These are phyloP conservation scores for Trinectes maculatus DNA, from an alignment of 2,113 vertebrate species.

Conservation along the genomic window DNA sequence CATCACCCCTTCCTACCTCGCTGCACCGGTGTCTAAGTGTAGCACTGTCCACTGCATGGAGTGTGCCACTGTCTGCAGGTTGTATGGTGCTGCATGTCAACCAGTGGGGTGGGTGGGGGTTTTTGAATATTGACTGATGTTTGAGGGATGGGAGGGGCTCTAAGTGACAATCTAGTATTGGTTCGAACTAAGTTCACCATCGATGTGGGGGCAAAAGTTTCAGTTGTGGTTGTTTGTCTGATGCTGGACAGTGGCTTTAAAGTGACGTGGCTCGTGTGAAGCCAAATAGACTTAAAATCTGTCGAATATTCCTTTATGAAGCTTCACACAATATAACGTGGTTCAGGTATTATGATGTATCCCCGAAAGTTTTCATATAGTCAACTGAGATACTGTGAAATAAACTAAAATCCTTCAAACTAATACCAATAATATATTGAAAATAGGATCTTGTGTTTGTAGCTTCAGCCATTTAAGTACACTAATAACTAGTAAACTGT, in stretches of 20 bases:
- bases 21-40: conserved; percentile 65
- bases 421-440: too few relatives aligned
- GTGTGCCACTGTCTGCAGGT: conserved; percentile 74
- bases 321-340: too few relatives aligned
- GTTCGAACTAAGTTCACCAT: background rate
- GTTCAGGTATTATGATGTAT: conserved; percentile 17
- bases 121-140: background rate
- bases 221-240: conserved; percentile 12
- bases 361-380: too few relatives aligned
- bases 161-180: background rate
- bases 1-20: conserved; percentile 30
- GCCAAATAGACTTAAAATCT: too few relatives aligned
- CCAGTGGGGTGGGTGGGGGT: background rate
- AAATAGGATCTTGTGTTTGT: too few relatives aligned
- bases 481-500: too few relatives aligned
- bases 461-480: too few relatives aligned
- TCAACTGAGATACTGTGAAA: too few relatives aligned
- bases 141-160: conserved; percentile 9
- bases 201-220: background rate
- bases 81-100: conserved; percentile 70
- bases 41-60: conserved; percentile 75
- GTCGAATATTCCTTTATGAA: too few relatives aligned
- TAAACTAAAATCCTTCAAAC: too few relatives aligned
- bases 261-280: conserved; percentile 48
- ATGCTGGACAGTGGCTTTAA: background rate